phyloP scores from a whole-genome alignment of 1,140 invertebrate genomes.

The Onthophagus taurus region DNA sequence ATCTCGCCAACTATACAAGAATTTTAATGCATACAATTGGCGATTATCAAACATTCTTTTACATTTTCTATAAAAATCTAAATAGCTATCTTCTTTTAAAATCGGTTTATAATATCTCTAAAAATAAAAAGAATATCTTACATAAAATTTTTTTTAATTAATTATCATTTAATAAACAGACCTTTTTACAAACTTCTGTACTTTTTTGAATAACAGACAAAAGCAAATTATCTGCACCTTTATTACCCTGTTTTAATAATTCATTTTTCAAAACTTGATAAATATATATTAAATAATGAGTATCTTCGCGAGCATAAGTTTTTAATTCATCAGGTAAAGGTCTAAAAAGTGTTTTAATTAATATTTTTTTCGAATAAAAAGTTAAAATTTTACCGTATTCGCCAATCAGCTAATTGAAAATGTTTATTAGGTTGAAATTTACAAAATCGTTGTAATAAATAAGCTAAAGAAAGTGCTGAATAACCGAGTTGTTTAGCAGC shows the following conservation, averaged over 20 bases:
- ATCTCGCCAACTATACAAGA: slow-evolving; percentile 87
- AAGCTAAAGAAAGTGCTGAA: slow-evolving; percentile 63
- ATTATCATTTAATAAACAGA: slow-evolving; percentile 17
- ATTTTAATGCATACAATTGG: slow-evolving; percentile 74
- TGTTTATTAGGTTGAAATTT: slow-evolving; percentile 74
- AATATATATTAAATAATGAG: slow-evolving; percentile 91
- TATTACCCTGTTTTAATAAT: slow-evolving; percentile 60
- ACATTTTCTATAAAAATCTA: slow-evolving; percentile 66
- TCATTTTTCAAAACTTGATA: slow-evolving; percentile 76
- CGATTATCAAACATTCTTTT: slow-evolving; percentile 75
- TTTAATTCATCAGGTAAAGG: slow-evolving; percentile 78
- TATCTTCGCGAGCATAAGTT: slow-evolving; percentile 88
- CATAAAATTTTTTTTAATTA: background rate
- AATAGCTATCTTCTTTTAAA: slow-evolving; percentile 61
- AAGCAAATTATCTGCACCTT: slow-evolving; percentile 59
- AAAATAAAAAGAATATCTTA: slow-evolving; percentile 20
- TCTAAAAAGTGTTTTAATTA: slow-evolving; percentile 38
- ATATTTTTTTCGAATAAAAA: slow-evolving; percentile 5
- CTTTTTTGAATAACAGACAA: slow-evolving; percentile 61
- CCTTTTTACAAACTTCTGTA: slow-evolving; percentile 59
- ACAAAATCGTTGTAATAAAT: slow-evolving; percentile 74
- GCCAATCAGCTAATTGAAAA: slow-evolving; percentile 94
- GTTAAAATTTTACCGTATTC: slow-evolving; percentile 54
- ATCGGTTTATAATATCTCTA: slow-evolving; percentile 75
- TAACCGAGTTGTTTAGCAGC: slow-evolving; percentile 72